Conservation (phyloP, 2,888 invertebrate genomes). For the Mactromeris polynyma region DNA sequence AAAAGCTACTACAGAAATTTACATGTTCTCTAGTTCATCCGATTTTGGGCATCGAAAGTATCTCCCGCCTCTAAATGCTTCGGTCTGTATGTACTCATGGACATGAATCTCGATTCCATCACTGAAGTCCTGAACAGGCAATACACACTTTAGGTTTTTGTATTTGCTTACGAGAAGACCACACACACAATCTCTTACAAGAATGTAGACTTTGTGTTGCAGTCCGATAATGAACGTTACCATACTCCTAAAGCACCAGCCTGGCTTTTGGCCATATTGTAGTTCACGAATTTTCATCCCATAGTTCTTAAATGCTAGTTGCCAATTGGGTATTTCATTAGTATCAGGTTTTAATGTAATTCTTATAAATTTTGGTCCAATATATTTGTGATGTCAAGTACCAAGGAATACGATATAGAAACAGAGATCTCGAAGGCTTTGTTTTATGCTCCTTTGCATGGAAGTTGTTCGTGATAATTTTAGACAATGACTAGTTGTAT, state of each 20-base stretch:
- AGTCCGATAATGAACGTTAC: not conserved
- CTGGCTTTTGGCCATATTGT: not conserved
- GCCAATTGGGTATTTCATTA: not conserved
- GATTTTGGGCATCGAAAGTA: not conserved
- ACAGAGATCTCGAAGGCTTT: no score
- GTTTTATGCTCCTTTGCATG: no score
- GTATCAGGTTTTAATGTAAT: not conserved
- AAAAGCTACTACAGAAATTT: no score
- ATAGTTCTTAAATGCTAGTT: not conserved
- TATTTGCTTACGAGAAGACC: no score
- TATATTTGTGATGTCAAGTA: not conserved
- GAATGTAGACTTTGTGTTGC: not conserved
- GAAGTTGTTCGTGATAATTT: not conserved
- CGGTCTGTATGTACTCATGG: not conserved
- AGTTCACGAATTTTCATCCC: not conserved
- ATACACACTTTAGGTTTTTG: not conserved
- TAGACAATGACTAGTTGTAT: not conserved
- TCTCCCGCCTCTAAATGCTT: not conserved
- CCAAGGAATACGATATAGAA: no score
- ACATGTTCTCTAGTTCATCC: no score
- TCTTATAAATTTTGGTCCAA: not conserved
- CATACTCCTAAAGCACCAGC: not conserved
- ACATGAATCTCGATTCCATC: not conserved
- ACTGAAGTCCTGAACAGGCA: not conserved
- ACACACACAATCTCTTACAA: not conserved